Evolutionary conservation across 2,797 vertebrate genomes (phyloP), one percentile per base, ranked within the genome.

Genomic region (Lepilemur septentrionalis): DNA sequence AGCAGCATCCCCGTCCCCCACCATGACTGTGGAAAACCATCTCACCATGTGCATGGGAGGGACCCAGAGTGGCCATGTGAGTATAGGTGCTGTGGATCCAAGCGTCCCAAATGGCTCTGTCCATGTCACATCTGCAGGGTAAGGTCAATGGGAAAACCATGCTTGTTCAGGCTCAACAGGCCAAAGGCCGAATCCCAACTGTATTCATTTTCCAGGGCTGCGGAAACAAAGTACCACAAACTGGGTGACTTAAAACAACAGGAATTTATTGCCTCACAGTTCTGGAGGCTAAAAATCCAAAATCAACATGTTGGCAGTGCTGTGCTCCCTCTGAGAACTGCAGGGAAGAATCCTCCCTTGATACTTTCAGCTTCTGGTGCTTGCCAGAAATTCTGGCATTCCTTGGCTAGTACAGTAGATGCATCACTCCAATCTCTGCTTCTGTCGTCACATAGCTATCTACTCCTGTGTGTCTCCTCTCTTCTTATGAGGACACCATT

Each of bases 21-120:
- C 18, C 38, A 3, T 2, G 35, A 65, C 3, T 55, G 8, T 35
- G 28, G 38, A 43, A 4, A 3, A 22, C 41, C 69, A 7, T n/a
- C 35, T 67, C 46, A 15, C 70, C 63, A 4, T 0, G 0, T 41
- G 63, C 73, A 2, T 0, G 0, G 52, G 43, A 69, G 20, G 18
- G 89, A 12, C 38, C 30, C 23, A 48, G 46, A 67, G 67, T 7
- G 32, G 11, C 55, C 57, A 1, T 0, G 15, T 20, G 22, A 7
- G 22, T 6, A 30, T 22, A 43, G 35, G 61, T n/a, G 30, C 35
- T 28, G 30, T 5, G 0, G 1, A 57, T 55, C 12, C 48, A 32
- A 13, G 38, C 48, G 11, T 18, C 52, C 35, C 23, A 7, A 5
- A 9, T 18, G 30, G 43, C 46, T 69, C 57, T 59, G 50, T 32